Percentiles rank a stretch among this genome's conserved stretches.
Evolutionary conservation across 2,113 vertebrate species (phyloP).

Genomic region (Mobula hypostoma): DNA sequence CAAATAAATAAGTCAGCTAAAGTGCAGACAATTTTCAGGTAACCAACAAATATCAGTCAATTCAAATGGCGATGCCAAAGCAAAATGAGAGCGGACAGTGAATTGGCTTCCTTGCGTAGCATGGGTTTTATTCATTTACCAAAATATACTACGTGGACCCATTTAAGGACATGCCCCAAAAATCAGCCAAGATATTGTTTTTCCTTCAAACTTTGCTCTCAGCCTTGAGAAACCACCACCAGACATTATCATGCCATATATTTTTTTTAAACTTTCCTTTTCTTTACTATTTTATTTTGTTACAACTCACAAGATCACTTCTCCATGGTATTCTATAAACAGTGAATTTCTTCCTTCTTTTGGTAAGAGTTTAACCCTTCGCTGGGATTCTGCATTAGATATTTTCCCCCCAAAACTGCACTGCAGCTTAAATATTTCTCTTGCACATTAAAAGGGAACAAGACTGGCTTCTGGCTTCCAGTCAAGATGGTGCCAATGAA

Average conservation of each 20-base stretch:
- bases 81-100: background rate
- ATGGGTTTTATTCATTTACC: background rate
- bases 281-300: background rate
- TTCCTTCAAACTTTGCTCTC: background rate
- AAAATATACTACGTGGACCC: background rate
- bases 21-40: background rate
- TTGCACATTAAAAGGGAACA: background rate
- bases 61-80: background rate
- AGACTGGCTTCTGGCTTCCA: too few species aligned
- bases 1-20: too few species aligned
- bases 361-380: background rate
- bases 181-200: background rate
- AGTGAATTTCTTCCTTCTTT: background rate
- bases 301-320: background rate
- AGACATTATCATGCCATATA: background rate
- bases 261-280: background rate
- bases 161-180: background rate
- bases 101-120: background rate
- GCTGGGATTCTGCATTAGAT: background rate
- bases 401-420: too few species aligned
- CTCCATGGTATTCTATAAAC: background rate
- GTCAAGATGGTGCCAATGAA: too few species aligned
- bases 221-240: background rate
- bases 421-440: background rate
- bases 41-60: background rate